phyloP scores from a whole-genome alignment of 2,888 invertebrate species.

The Napeogenes sylphis region DNA sequence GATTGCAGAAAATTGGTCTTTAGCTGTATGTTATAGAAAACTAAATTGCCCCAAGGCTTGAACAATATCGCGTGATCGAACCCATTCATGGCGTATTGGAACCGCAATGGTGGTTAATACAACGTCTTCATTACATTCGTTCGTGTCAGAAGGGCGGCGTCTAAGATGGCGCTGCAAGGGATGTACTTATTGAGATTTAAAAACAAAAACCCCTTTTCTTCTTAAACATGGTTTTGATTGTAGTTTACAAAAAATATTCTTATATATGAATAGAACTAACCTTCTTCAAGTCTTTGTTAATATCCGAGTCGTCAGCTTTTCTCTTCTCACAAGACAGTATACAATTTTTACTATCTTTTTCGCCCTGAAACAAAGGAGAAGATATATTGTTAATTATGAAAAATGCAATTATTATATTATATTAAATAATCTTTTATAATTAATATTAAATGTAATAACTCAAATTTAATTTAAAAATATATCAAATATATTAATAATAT shows the following conservation, averaged over 20 bases:
- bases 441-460: too few relatives aligned
- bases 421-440: too few relatives aligned
- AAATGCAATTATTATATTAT: too few relatives aligned
- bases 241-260: not conserved
- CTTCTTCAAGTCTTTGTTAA: conserved; percentile 91
- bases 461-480: too few relatives aligned
- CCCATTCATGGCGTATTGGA: conserved; percentile 38
- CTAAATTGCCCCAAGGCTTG: conserved; percentile 13
- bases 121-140: conserved; percentile 45
- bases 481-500: too few relatives aligned
- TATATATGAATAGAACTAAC: conserved; percentile 59
- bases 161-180: not conserved
- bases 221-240: not conserved
- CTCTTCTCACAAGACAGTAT: conserved; percentile 85
- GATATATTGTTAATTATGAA: not conserved
- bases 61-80: conserved; percentile 43
- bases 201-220: not conserved
- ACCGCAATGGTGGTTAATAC: conserved; percentile 30
- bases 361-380: conserved; percentile 72
- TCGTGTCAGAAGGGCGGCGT: conserved; percentile 21
- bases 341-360: conserved; percentile 81
- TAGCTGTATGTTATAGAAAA: conserved; percentile 8
- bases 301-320: conserved; percentile 89
- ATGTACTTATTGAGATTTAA: not conserved
- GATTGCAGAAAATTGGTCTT: conserved; percentile 7